Percentiles rank a stretch among this genome's conserved stretches.
Conservation (phyloP, 1,140 invertebrate genomes). For the Cherax destructor region DNA sequence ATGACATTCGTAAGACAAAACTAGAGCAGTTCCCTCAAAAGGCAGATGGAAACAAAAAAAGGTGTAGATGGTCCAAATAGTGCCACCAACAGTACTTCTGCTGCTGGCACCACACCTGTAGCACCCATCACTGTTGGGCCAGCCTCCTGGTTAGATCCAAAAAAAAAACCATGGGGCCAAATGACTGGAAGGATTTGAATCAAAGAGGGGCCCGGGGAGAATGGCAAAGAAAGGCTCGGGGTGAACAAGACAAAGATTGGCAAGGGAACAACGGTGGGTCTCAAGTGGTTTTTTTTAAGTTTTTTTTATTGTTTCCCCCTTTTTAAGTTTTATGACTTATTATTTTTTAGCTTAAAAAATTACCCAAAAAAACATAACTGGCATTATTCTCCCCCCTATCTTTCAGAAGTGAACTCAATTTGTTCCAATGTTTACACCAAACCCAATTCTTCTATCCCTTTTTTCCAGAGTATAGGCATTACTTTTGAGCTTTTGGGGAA, state of each 20-base stretch:
- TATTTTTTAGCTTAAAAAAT: too few relatives aligned
- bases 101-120: neutral
- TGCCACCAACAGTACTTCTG: neutral
- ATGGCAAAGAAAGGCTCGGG: neutral
- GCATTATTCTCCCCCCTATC: too few relatives aligned
- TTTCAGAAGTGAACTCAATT: too few relatives aligned
- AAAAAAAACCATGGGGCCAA: neutral
- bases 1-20: slow-evolving; percentile 47
- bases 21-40: slow-evolving; percentile 8
- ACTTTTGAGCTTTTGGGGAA: too few relatives aligned
- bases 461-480: too few relatives aligned
- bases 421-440: too few relatives aligned
- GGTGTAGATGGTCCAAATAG: neutral
- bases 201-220: neutral
- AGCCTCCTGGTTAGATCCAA: neutral
- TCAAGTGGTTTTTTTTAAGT: neutral
- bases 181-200: neutral
- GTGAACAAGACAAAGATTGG: neutral
- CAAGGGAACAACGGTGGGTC: neutral
- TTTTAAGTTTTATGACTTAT: too few relatives aligned
- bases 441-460: too few relatives aligned
- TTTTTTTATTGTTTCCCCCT: too few relatives aligned
- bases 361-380: too few relatives aligned
- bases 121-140: neutral
- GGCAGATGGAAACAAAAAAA: neutral